Conservation (phyloP, 2,888 invertebrate species). For the Pandemis heparana region DNA sequence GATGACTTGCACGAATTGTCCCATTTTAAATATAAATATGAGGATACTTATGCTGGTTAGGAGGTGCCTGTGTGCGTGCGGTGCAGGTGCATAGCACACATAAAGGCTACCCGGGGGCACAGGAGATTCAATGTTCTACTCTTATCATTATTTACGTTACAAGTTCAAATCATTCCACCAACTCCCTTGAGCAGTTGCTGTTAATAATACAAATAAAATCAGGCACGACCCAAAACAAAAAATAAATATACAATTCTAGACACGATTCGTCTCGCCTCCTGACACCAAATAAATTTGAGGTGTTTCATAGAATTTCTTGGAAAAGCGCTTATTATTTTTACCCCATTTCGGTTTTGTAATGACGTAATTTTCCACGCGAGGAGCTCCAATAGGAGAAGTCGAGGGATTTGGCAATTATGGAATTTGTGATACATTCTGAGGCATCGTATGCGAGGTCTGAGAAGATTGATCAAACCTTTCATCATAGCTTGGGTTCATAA, state of each 20-base stretch:
- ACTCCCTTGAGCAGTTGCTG: background rate
- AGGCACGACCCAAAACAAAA: background rate
- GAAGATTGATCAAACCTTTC: too few species aligned
- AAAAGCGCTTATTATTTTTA: constrained; percentile 20
- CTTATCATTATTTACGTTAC: too few species aligned
- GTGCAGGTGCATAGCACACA: too few species aligned
- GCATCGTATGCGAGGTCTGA: background rate
- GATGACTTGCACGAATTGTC: too few species aligned
- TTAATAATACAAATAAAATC: background rate
- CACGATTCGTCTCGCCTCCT: background rate
- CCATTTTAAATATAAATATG: too few species aligned
- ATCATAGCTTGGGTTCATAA: too few species aligned
- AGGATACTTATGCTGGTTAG: too few species aligned
- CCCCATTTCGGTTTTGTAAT: constrained; percentile 36
- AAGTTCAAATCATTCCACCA: background rate
- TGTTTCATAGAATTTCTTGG: constrained; percentile 24
- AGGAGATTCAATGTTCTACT: too few species aligned
- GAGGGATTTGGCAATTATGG: constrained; percentile 13
- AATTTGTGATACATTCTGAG: background rate
- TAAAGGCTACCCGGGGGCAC: too few species aligned
- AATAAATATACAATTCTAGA: background rate
- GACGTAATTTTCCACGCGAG: constrained; percentile 35
- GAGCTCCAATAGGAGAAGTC: constrained; percentile 11
- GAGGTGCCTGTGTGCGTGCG: too few species aligned
- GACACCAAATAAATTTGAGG: constrained; percentile 5